Base-by-base conservation (phyloP, 2,888 invertebrate species). In the Melinopterus prodromus region DNA sequence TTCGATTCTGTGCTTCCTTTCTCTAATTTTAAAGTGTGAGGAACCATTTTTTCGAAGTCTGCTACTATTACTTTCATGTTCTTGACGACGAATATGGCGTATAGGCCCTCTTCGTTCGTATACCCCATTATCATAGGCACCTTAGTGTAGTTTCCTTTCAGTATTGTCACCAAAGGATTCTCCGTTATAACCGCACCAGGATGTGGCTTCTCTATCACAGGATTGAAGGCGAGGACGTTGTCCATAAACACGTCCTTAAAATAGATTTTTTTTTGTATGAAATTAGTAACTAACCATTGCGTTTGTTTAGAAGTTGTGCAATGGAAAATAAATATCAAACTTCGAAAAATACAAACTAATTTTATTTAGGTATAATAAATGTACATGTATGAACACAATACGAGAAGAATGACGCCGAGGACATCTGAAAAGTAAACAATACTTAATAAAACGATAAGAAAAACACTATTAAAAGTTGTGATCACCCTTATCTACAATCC, bases 71-170 rank as follows among this genome's bases (percentile, higher is more conserved):
- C 81, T 81, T 80, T 86, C 84, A 71, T 84, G 83, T 37, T 83
- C 53, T 78, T 78, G 15, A 78, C 74, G 9, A 81, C 77, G 4
- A 87, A 80, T 78, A 87, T 87, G 77, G 86, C 86, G 16, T 88
- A 82, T 53, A 87, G 83, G 37, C 88, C 88, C 84, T 89, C 89
- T 78, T 85, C 84, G 6, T 85, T 83, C 70, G 85, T 86, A 71
- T 86, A 88, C 2, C 89, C 88, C 78, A 88, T 86, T 26, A 89
- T 84, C 16, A 88, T 80, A 5, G 89, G 89, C 1, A 89, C 87
- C 78, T 88, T 84, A 53, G 84, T 86, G 81, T 86, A 88, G 72
- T 85, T 85, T 69, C 88, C 88, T 0, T 85, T 85, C 38, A 82
- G 81, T 69, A 88, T 83, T 5, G 87, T 82, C 78, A 86, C 83